Conservation (phyloP, 2,888 invertebrate species). For the Spodoptera picta region DNA sequence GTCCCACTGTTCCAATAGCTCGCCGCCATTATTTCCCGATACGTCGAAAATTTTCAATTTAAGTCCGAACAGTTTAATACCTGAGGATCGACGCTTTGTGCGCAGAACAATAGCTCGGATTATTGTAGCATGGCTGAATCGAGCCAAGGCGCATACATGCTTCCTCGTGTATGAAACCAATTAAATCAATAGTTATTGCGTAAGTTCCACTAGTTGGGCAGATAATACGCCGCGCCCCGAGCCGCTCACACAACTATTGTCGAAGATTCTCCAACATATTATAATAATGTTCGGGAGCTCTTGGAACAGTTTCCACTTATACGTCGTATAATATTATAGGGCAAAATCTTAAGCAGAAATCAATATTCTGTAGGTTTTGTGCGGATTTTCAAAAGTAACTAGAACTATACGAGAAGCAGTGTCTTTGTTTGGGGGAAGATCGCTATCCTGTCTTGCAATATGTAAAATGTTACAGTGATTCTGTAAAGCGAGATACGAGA, state of each 20-base stretch:
- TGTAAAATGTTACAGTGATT: no score
- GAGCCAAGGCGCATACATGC: constrained; percentile 40
- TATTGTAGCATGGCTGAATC: constrained; percentile 51
- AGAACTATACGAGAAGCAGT: no score
- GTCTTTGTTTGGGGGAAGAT: no score
- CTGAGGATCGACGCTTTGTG: constrained; percentile 59
- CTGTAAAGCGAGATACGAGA: no score
- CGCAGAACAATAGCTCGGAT: constrained; percentile 58
- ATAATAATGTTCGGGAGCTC: constrained; percentile 11
- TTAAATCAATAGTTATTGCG: constrained; percentile 57
- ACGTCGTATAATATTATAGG: no score
- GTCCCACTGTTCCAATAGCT: constrained; percentile 52
- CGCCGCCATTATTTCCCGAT: constrained; percentile 56
- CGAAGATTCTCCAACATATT: constrained; percentile 27
- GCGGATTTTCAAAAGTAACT: no score
- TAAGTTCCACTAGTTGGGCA: constrained; percentile 42
- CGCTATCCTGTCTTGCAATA: no score
- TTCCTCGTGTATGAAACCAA: constrained; percentile 37
- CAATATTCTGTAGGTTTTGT: no score
- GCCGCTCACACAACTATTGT: constrained; percentile 25
- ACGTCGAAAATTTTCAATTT: constrained; percentile 67
- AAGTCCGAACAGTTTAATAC: constrained; percentile 64
- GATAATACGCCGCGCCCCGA: constrained; percentile 32
- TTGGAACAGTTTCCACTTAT: neutral
- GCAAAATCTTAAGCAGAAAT: no score